Evolutionary conservation across 2,113 vertebrate species (phyloP), one percentile per base, ranked within the genome.

Genomic region (Sorex fumeus): DNA sequence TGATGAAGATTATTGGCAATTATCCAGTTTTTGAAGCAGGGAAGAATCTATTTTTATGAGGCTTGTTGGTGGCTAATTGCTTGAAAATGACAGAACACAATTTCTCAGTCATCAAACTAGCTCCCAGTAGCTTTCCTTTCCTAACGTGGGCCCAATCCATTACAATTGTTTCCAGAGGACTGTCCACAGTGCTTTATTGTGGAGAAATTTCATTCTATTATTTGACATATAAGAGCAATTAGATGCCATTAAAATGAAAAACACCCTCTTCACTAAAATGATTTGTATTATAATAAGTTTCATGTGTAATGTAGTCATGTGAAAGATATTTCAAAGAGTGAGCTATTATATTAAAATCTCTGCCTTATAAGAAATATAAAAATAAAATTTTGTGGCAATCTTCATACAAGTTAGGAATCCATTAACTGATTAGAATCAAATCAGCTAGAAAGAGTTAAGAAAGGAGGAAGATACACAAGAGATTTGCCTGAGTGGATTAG

Each of bases 311-410:
- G 30, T 79, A 94, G 36, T 79, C 83, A 50, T 19, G n/a, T 43
- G 64, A 87, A 95, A 93, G 91, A 72, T 88, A 32, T 47, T 88
- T 91, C 78, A 91, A 86, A 95, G 85, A 78, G 40, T 28, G 47
- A 82, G 57, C 47, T 43, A 78, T 91, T 94, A 47, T 75, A 84
- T 77, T 62, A 74, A 96, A 93, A 94, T 62, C n/a, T 84, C 77
- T 91, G 77, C 69, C 66, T 80, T 69, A 64, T 80, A 91, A 93
- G 70, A 87, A 76, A 89, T 91, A 64, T 43, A 84, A 93, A 71
- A 89, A 91, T 92, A 93, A 92, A 90, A 84, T 81, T 87, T 93
- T 72, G 77, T 78, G 81, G 76, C 34, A 87, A 87, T 84, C 66
- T 90, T 62, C 27, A 2, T 27, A 21, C 69, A 95, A 67, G 13